Conservation (phyloP, 2,888 invertebrate species). For the Polydesmus complanatus region DNA sequence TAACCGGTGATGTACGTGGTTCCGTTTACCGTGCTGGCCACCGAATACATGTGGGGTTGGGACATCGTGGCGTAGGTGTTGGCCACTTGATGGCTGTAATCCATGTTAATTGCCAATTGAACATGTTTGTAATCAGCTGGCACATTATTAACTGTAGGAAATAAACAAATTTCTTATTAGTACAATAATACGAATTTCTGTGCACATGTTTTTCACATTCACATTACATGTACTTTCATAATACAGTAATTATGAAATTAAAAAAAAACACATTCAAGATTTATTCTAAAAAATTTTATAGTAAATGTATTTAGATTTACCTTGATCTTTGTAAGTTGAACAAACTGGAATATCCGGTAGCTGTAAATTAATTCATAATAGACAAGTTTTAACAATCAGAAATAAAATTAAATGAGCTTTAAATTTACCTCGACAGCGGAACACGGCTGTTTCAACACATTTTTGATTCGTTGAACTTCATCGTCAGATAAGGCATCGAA, state of each 20-base stretch:
- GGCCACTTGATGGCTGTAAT: background rate
- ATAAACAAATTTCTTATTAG: too few species aligned
- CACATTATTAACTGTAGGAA: background rate
- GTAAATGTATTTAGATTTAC: background rate
- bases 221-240: background rate
- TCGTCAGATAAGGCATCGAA: conserved; percentile 11
- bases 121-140: background rate
- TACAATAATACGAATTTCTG: too few species aligned
- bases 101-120: background rate
- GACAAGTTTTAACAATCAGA: background rate
- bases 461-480: conserved; percentile 10
- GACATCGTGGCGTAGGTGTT: background rate
- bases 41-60: conserved; percentile 3
- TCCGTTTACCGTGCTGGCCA: conserved; percentile 2
- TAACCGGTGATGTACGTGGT: conserved; percentile 6
- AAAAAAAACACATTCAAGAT: background rate
- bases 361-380: background rate
- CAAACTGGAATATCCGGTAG: background rate
- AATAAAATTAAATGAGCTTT: background rate
- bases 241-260: background rate
- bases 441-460: conserved; percentile 12
- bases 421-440: conserved; percentile 7
- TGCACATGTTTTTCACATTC: background rate
- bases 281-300: background rate
- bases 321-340: background rate